phyloP scores from a whole-genome alignment of 2,888 invertebrate genomes.

The Parnassius glacialis region DNA sequence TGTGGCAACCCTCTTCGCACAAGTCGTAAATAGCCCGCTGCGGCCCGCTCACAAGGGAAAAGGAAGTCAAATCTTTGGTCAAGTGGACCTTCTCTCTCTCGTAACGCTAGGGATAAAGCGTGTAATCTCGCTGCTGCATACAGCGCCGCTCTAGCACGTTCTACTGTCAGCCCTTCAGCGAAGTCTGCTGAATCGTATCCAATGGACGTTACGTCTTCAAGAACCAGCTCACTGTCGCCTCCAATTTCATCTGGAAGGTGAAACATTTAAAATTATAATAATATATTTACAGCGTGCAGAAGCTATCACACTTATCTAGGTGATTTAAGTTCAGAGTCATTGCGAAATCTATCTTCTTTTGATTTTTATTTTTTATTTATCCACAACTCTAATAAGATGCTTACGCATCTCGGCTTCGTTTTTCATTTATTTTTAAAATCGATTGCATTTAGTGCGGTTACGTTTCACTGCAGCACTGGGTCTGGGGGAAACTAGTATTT shows the following conservation, averaged over 20 bases:
- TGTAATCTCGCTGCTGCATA: slow-evolving; percentile 87
- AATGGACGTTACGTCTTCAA: slow-evolving; percentile 86
- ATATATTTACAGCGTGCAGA: no score
- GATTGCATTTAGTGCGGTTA: no score
- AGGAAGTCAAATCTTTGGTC: slow-evolving; percentile 82
- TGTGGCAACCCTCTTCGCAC: slow-evolving; percentile 89
- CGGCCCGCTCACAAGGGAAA: slow-evolving; percentile 89
- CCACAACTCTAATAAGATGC: no score
- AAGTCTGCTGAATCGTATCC: slow-evolving; percentile 86
- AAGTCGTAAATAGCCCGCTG: slow-evolving; percentile 89
- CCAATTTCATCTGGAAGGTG: slow-evolving; percentile 68
- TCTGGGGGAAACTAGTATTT: no score
- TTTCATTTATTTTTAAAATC: no score
- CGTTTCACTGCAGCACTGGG: no score
- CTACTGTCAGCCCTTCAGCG: slow-evolving; percentile 83
- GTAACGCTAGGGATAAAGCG: slow-evolving; percentile 83
- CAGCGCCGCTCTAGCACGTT: slow-evolving; percentile 85
- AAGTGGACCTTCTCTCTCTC: slow-evolving; percentile 71
- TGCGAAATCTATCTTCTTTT: no score
- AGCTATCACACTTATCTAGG: no score
- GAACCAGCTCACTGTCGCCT: slow-evolving; percentile 83
- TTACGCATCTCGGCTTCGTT: no score
- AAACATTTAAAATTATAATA: not conserved
- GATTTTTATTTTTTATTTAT: no score
- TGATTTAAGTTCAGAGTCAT: no score